Evolutionary conservation across 1,140 invertebrate genomes (phyloP).

Genomic region (Venustaconcha ellipsiformis): DNA sequence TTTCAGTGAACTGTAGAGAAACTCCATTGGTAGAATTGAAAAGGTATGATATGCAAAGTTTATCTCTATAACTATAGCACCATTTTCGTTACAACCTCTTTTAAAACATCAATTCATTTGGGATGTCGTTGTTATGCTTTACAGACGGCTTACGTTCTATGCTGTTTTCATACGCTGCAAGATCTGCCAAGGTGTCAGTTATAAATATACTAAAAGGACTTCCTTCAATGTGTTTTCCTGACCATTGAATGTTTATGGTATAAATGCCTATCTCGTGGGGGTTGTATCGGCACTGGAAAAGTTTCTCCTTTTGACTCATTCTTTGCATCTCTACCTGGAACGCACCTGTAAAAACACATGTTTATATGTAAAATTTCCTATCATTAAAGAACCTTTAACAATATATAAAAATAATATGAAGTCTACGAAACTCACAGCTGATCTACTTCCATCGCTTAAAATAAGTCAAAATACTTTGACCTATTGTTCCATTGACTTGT

Average conservation of each 20-base stretch:
- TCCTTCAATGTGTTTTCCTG: slow-evolving; percentile 82
- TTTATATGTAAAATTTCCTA: not conserved
- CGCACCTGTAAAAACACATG: slow-evolving; percentile 34
- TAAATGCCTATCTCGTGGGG: slow-evolving; percentile 99
- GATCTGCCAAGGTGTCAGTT: slow-evolving; percentile 69
- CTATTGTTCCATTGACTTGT: too few species aligned
- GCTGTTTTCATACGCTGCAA: slow-evolving; percentile 25
- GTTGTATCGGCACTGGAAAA: slow-evolving; percentile 96
- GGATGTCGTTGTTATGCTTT: too few species aligned
- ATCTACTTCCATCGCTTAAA: not conserved
- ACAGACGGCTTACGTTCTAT: not conserved
- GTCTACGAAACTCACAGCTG: not conserved
- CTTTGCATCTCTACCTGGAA: slow-evolving; percentile 70
- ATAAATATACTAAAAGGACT: slow-evolving; percentile 54
- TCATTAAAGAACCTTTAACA: too few species aligned
- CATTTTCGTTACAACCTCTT: too few species aligned
- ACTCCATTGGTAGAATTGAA: too few species aligned
- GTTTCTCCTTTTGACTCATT: slow-evolving; percentile 97
- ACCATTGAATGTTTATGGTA: slow-evolving; percentile 97
- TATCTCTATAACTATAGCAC: too few species aligned
- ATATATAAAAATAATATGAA: too few species aligned
- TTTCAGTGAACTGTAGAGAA: too few species aligned
- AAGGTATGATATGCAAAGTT: too few species aligned
- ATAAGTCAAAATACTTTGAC: not conserved
- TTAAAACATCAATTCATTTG: too few species aligned